These are phyloP conservation scores for Galleria mellonella DNA, from an alignment of 1,140 invertebrate species.

Conservation along the genomic window DNA sequence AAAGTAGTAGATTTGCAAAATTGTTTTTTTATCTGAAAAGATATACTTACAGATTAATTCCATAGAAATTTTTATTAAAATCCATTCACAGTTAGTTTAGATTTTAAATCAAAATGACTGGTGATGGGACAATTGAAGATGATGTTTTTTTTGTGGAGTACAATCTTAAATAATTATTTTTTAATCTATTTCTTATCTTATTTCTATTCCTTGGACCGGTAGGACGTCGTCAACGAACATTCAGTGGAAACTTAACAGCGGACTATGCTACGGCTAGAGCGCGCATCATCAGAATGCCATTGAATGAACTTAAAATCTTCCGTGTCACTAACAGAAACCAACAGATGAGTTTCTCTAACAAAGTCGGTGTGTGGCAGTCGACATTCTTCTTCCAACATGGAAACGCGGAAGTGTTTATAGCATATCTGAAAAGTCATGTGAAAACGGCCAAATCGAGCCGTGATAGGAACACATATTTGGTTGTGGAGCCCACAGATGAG, in stretches of 20 bases:
- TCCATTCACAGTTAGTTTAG: too few relatives aligned
- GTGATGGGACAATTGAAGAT: too few relatives aligned
- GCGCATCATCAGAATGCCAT: constrained; percentile 77
- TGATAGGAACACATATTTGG: constrained; percentile 82
- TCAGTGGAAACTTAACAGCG: constrained; percentile 71
- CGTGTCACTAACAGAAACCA: constrained; percentile 79
- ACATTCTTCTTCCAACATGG: constrained; percentile 91
- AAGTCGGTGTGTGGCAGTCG: constrained; percentile 84
- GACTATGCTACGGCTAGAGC: constrained; percentile 71
- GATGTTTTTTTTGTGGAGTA: too few relatives aligned
- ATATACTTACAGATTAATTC: too few relatives aligned
- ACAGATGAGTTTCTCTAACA: constrained; percentile 81
- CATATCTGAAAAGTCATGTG: constrained; percentile 76
- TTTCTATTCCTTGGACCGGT: too few relatives aligned
- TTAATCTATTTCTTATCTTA: too few relatives aligned
- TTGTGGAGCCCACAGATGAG: constrained; percentile 78
- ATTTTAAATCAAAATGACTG: too few relatives aligned
- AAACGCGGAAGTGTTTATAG: constrained; percentile 86
- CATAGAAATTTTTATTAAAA: too few relatives aligned
- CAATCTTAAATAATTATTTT: too few relatives aligned
- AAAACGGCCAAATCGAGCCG: constrained; percentile 80
- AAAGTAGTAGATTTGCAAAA: too few relatives aligned
- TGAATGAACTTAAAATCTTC: constrained; percentile 81
- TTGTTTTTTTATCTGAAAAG: too few relatives aligned
- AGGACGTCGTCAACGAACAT: constrained; percentile 70